These are phyloP conservation scores for Brienomyrus longianalis DNA, from an alignment of 2,113 vertebrate species.

Conservation along the genomic window DNA sequence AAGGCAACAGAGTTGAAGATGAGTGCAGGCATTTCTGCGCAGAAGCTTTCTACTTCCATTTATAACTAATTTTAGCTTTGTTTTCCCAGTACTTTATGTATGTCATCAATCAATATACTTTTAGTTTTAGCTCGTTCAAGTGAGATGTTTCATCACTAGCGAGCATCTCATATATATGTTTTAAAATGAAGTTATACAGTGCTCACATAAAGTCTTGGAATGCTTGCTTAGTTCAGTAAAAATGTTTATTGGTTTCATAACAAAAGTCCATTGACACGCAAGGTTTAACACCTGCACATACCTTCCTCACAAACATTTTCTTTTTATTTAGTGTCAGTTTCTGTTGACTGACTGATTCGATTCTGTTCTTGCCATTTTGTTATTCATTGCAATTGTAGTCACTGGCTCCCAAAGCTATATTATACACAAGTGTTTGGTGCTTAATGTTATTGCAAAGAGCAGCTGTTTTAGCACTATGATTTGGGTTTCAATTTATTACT, in stretches of 20 bases:
- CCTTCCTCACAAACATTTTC: neutral
- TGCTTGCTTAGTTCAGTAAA: neutral
- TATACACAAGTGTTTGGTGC: too few species aligned
- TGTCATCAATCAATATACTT: neutral
- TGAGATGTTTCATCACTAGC: neutral
- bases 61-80: neutral
- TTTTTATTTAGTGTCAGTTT: neutral
- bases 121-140: neutral
- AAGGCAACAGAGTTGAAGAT: constrained; percentile 51
- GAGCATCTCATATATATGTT: neutral
- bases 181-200: neutral
- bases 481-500: too few species aligned
- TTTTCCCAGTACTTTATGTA: neutral
- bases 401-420: too few species aligned
- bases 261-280: neutral
- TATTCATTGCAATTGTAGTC: too few species aligned
- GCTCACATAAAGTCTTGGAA: neutral
- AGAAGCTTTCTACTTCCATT: neutral
- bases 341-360: neutral
- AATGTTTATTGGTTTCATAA: neutral
- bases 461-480: too few species aligned
- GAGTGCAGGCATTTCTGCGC: constrained; percentile 26
- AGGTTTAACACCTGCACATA: neutral
- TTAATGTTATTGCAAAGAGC: too few species aligned
- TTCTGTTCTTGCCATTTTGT: too few species aligned